Base-by-base conservation (phyloP, 2,888 invertebrate genomes). In the Argynnis bischoffii region DNA sequence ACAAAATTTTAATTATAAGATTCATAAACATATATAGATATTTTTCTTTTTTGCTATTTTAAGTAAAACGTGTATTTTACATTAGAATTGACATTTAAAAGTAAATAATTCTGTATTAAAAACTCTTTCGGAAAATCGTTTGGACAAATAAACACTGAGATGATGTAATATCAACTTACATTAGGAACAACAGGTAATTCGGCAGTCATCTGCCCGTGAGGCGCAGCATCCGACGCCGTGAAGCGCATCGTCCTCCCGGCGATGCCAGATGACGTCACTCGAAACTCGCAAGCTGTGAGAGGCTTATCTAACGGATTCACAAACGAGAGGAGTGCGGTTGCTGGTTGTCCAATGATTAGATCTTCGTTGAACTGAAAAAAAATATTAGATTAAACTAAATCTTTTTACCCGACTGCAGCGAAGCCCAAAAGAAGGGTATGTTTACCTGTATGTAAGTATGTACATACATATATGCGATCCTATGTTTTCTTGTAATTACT, bases 181-280 rank as follows among this genome's bases (percentile, higher is more conserved):
- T 81, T 94, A 0, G 96, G 95, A 15, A 93, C 92, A 31, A 96
- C 89, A 0, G 94, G 93, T 51, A 95, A 85, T 65, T 94, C 88
- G 0, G 93, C 93, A 31, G 84, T 87, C 4, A 96, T 86, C 0
- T 89, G 78, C 51, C 91, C 94, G 21, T 90, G 88, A 0, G 96
- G 93, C 6, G 82, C 88, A 0, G 94, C 93, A 74, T 95, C 94
- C 26, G 92, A 87, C 60, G 94, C 94, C 0, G 92, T 82, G 14
- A 95, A 78, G 2, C 92, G 89, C 11, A 92, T 69, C 69, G 94
- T 94, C 71, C 95, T 94, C 63, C 94, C 94, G 0, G 92, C 86
- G 13, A 96, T 87, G 3, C 95, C 95, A 0, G 96, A 94, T 0
- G 96, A 96, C 69, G 96, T 95, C 74, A 96, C 89, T 55, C 94